Conservation (phyloP, 2,113 vertebrate genomes). For the Cavia porcellus region DNA sequence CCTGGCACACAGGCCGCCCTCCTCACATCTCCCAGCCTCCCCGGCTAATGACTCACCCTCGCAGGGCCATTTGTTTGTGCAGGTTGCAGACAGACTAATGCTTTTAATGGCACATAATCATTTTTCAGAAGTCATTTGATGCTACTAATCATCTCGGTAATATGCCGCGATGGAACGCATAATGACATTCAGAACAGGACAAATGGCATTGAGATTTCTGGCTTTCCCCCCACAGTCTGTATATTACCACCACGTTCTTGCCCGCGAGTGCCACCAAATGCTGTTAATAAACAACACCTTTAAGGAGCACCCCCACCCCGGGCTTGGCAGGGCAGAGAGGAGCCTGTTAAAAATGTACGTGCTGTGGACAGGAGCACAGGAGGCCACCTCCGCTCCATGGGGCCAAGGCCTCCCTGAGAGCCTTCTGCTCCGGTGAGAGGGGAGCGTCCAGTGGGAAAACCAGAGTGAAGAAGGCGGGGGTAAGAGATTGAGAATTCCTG, state of each 20-base stretch:
- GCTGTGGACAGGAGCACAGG: neutral
- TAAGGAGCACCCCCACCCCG: neutral
- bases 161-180: conserved; percentile 80
- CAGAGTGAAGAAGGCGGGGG: accelerated
- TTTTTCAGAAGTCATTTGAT: conserved; percentile 90
- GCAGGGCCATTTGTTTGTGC: conserved; percentile 88
- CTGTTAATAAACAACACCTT: conserved; percentile 83
- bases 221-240: conserved; percentile 80
- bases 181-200: conserved; percentile 86
- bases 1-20: conserved; percentile 28
- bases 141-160: conserved; percentile 88
- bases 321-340: conserved; percentile 46
- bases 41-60: conserved; percentile 83
- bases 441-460: neutral
- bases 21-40: conserved; percentile 63
- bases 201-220: conserved; percentile 77
- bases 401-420: accelerated
- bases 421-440: neutral
- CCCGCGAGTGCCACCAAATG: conserved; percentile 81
- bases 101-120: conserved; percentile 90
- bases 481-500: neutral
- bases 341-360: neutral
- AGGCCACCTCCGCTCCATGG: accelerated
- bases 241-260: conserved; percentile 81
- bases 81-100: conserved; percentile 88